Evolutionary conservation across 2,113 vertebrate genomes (phyloP).

Genomic region (Xenus cinereus): DNA sequence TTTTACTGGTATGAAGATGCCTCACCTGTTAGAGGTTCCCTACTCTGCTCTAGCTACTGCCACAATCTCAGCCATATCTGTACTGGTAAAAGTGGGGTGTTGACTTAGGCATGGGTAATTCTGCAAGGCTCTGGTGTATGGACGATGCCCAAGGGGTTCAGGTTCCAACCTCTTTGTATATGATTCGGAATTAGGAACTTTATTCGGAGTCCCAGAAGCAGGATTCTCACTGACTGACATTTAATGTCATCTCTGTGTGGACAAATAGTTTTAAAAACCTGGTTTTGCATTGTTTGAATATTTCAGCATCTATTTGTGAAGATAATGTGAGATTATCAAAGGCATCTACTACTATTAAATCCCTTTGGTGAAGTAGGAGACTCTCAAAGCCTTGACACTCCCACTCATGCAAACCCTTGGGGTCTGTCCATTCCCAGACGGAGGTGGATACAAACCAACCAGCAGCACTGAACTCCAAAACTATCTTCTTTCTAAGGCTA

Average conservation of each 20-base stretch:
- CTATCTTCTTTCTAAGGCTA: not conserved
- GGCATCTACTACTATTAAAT: not conserved
- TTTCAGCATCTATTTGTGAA: not conserved
- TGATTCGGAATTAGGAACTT: not conserved
- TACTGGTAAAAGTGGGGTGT: not conserved
- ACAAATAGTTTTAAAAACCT: not conserved
- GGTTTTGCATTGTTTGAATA: not conserved
- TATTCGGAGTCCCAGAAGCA: not conserved
- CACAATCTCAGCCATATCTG: not conserved
- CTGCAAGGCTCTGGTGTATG: not conserved
- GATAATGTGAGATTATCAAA: not conserved
- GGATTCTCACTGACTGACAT: not conserved
- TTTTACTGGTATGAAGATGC: not conserved
- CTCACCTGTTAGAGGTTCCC: not conserved
- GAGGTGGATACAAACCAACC: not conserved
- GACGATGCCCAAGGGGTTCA: not conserved
- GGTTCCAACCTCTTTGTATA: not conserved
- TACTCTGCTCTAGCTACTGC: not conserved
- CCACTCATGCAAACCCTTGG: not conserved
- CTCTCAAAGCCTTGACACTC: not conserved
- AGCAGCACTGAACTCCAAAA: not conserved
- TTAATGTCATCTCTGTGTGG: not conserved
- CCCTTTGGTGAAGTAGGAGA: not conserved
- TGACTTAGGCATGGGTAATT: not conserved
- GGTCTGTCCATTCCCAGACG: fast-evolving